phyloP scores from a whole-genome alignment of 2,888 invertebrate species.

The Bellardia bayeri region DNA sequence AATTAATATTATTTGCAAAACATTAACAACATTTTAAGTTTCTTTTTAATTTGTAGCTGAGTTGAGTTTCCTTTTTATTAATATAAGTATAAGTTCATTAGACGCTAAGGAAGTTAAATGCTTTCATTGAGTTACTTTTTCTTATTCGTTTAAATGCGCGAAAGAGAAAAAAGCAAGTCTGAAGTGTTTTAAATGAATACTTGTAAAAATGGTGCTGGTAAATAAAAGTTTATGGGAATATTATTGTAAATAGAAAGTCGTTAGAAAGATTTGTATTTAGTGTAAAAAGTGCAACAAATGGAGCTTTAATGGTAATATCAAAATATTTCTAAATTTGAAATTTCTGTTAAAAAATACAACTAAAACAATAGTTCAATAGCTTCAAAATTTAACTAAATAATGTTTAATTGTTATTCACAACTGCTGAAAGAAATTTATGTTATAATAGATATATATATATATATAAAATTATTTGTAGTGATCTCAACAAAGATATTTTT shows the following conservation, averaged over 20 bases:
- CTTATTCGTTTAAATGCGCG: slow-evolving; percentile 2
- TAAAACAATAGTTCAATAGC: too few species aligned
- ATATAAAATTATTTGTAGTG: too few species aligned
- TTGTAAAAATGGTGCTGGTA: background rate
- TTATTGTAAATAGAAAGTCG: background rate
- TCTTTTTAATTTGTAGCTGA: slow-evolving; percentile 63
- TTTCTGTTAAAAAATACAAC: too few species aligned
- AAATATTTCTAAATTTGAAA: background rate
- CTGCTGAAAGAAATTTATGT: too few species aligned
- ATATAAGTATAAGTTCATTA: slow-evolving; percentile 58
- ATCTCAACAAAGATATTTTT: too few species aligned
- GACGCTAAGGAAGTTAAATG: slow-evolving; percentile 52
- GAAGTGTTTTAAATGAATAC: slow-evolving; percentile 38
- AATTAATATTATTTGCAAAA: slow-evolving; percentile 71
- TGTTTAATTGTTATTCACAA: too few species aligned
- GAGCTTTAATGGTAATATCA: background rate
- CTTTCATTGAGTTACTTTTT: slow-evolving; percentile 46
- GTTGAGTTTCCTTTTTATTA: slow-evolving; percentile 25
- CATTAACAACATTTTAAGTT: slow-evolving; percentile 64
- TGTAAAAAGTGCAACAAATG: background rate
- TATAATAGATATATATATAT: too few species aligned
- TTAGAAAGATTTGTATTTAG: background rate
- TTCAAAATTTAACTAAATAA: too few species aligned
- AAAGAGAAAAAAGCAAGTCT: slow-evolving; percentile 37
- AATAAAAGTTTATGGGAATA: background rate